These are phyloP conservation scores for Mycetomoellerius zeteki DNA, from an alignment of 1,140 invertebrate species.

Conservation along the genomic window DNA sequence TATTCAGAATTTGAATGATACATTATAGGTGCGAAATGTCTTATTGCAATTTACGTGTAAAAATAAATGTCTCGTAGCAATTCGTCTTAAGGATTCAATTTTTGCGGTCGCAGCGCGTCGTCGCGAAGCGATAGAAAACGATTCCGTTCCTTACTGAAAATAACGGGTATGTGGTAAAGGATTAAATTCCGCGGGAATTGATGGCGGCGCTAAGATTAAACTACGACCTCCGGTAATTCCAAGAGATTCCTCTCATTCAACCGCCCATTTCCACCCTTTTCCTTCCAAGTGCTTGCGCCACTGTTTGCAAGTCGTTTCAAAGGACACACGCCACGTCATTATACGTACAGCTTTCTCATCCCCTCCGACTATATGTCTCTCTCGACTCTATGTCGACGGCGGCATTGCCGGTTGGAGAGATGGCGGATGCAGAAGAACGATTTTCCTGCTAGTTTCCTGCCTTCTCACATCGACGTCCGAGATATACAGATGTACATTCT, in stretches of 20 bases:
- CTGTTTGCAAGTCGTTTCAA: slow-evolving; percentile 66
- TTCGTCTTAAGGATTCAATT: neutral
- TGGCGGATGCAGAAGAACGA: slow-evolving; percentile 49
- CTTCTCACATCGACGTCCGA: slow-evolving; percentile 55
- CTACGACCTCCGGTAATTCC: slow-evolving; percentile 57
- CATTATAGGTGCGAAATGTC: no score
- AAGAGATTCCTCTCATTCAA: slow-evolving; percentile 59
- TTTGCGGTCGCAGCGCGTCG: neutral
- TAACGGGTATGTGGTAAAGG: slow-evolving; percentile 28
- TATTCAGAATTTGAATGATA: neutral
- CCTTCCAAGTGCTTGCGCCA: slow-evolving; percentile 42
- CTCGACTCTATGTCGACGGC: slow-evolving; percentile 22
- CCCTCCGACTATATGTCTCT: neutral
- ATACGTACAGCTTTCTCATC: slow-evolving; percentile 48
- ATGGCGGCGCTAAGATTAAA: slow-evolving; percentile 60
- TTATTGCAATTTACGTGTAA: neutral
- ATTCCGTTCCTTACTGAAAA: neutral
- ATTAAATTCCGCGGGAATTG: slow-evolving; percentile 66
- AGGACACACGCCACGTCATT: slow-evolving; percentile 54
- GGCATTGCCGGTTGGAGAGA: neutral
- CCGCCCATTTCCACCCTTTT: slow-evolving; percentile 35
- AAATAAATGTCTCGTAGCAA: neutral
- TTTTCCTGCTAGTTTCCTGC: slow-evolving; percentile 51
- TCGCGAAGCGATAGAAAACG: neutral
- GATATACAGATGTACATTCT: slow-evolving; percentile 34